Evolutionary conservation across 2,113 vertebrate species (phyloP).

Genomic region (Microcebus lehilahytsara): DNA sequence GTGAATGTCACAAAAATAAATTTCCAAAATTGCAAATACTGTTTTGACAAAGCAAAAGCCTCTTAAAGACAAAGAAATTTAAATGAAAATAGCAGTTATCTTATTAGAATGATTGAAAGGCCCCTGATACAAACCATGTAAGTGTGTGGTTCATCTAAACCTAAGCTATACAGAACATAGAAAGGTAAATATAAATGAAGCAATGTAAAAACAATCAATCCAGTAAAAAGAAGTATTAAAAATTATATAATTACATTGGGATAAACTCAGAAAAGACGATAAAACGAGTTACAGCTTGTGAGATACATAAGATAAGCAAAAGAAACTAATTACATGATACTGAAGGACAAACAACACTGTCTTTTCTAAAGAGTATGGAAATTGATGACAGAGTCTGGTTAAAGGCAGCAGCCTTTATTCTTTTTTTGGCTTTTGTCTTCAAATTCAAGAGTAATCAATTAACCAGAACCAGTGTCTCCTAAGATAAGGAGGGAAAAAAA

Average conservation of each 20-base stretch:
- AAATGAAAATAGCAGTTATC: background rate
- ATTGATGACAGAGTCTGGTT: background rate
- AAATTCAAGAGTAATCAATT: conserved; percentile 15
- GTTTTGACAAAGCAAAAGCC: background rate
- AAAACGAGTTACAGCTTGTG: background rate
- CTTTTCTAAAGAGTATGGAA: background rate
- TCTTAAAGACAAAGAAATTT: background rate
- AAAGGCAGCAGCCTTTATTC: background rate
- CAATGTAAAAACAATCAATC: background rate
- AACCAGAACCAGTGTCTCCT: background rate
- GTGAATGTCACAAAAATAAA: conserved; percentile 3
- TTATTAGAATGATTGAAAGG: background rate
- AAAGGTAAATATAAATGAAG: background rate
- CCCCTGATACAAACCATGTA: background rate
- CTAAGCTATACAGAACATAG: background rate
- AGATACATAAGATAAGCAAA: background rate
- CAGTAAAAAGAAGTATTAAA: background rate
- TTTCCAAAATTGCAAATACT: background rate
- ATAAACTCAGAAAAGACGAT: background rate
- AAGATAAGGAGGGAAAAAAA: background rate
- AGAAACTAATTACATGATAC: background rate
- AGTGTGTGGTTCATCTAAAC: background rate
- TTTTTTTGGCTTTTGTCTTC: background rate
- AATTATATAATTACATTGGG: background rate
- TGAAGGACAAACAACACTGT: background rate